phyloP scores from a whole-genome alignment of 2,113 vertebrate species.

The Varanus salvator region DNA sequence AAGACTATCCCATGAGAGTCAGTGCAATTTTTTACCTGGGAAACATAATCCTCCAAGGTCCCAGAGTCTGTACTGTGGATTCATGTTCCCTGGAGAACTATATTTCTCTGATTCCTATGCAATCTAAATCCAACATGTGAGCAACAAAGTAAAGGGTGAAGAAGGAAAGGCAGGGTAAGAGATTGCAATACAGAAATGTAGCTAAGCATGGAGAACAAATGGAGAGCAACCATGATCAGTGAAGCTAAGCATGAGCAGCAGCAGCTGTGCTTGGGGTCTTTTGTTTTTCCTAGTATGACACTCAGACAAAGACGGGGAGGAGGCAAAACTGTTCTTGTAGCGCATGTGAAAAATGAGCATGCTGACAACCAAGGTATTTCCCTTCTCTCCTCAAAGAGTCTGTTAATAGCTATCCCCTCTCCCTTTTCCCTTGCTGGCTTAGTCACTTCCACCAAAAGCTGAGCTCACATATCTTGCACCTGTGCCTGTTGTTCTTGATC shows the following conservation, averaged over 20 bases:
- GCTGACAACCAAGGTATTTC: neutral
- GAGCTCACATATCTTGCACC: slow-evolving; percentile 56
- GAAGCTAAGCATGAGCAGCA: neutral
- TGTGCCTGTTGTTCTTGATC: slow-evolving; percentile 39
- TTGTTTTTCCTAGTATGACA: neutral
- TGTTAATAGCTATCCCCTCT: neutral
- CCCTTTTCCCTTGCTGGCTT: slow-evolving; percentile 16
- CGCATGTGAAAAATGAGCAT: neutral
- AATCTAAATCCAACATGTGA: neutral
- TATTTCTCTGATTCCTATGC: neutral
- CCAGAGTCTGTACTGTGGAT: neutral
- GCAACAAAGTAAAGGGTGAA: neutral
- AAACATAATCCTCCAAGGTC: neutral
- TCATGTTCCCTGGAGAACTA: neutral
- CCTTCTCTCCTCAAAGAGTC: neutral
- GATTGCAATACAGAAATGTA: neutral
- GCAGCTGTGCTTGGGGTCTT: neutral
- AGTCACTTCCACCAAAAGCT: slow-evolving; percentile 46
- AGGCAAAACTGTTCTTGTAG: neutral
- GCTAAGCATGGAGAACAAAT: neutral
- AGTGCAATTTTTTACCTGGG: neutral
- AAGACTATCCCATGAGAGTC: neutral
- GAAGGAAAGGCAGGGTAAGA: neutral
- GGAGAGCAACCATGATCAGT: neutral
- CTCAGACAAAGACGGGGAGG: neutral